Conservation (phyloP, 2,113 vertebrate species). For the Glaucomys volans region DNA sequence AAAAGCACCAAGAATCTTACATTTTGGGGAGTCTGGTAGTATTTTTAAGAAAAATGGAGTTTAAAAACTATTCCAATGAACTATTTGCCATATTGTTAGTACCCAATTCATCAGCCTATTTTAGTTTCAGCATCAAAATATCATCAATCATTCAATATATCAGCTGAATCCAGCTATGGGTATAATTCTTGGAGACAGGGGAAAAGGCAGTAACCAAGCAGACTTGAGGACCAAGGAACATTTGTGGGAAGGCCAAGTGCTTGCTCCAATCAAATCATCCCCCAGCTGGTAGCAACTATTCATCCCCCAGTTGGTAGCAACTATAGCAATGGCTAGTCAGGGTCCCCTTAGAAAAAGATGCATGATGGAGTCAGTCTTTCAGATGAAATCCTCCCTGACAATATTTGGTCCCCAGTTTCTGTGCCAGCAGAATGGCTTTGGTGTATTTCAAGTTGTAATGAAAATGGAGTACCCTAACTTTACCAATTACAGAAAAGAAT, state of each 20-base stretch:
- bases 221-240: neutral
- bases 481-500: conserved; percentile 70
- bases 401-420: conserved; percentile 71
- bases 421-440: conserved; percentile 70
- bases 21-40: neutral
- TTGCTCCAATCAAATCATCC: neutral
- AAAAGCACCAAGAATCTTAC: neutral
- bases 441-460: conserved; percentile 63
- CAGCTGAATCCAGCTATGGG: neutral
- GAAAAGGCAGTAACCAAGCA: neutral
- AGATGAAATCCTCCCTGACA: neutral
- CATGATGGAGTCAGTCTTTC: neutral
- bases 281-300: neutral
- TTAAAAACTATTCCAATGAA: conserved; percentile 5
- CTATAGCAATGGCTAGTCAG: neutral
- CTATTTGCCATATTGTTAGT: neutral
- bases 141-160: neutral
- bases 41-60: conserved; percentile 48
- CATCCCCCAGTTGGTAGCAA: neutral
- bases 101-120: neutral
- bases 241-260: neutral
- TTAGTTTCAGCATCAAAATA: neutral
- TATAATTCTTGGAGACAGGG: neutral
- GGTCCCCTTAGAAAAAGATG: neutral
- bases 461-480: conserved; percentile 73